Evolutionary conservation across 1,140 invertebrate species (phyloP).

Genomic region (Aphaenogaster rudis): DNA sequence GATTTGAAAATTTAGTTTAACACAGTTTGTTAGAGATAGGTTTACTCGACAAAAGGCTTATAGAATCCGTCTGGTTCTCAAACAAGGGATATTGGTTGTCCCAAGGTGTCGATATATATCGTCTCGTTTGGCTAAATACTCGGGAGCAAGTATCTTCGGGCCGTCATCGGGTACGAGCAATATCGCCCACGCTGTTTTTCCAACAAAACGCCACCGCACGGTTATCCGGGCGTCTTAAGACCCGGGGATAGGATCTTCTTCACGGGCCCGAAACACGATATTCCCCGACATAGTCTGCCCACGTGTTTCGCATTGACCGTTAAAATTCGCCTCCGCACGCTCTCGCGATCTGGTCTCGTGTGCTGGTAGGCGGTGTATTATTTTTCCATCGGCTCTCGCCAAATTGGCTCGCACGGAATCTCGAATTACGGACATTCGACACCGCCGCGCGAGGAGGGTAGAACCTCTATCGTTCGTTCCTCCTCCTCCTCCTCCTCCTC

Average conservation of each 20-base stretch:
- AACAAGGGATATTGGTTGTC: slow-evolving; percentile 39
- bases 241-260: slow-evolving; percentile 33
- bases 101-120: slow-evolving; percentile 52
- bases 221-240: slow-evolving; percentile 48
- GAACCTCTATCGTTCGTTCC: slow-evolving; percentile 63
- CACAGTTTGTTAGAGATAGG: background rate
- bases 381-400: slow-evolving; percentile 80
- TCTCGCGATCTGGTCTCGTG: slow-evolving; percentile 68
- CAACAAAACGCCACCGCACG: slow-evolving; percentile 40
- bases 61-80: background rate
- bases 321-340: slow-evolving; percentile 74
- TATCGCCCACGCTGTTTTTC: slow-evolving; percentile 59
- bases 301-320: slow-evolving; percentile 75
- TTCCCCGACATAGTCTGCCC: slow-evolving; percentile 64
- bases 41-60: background rate
- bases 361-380: slow-evolving; percentile 79
- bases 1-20: background rate
- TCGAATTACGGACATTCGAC: slow-evolving; percentile 82
- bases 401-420: slow-evolving; percentile 83
- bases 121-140: slow-evolving; percentile 48
- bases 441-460: slow-evolving; percentile 67
- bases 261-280: slow-evolving; percentile 71
- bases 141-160: slow-evolving; percentile 33
- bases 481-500: background rate
- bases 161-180: slow-evolving; percentile 38